Percentiles rank a stretch among this genome's conserved stretches.
Evolutionary conservation across 92 coral and sea anemone species (phyloP).

Genomic region (Heteractis magnifica): DNA sequence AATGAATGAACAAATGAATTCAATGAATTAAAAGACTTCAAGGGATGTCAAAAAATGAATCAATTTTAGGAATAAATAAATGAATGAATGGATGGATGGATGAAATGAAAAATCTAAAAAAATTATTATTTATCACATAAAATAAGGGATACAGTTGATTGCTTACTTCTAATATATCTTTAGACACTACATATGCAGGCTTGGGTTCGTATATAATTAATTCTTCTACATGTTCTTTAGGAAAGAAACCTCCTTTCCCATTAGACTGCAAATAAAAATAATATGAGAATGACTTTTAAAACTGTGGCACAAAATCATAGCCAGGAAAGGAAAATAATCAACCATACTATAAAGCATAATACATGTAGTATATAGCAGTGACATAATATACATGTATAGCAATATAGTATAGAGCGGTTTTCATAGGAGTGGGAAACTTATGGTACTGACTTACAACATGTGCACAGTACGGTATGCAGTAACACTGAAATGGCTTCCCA

Average conservation of each 20-base stretch:
- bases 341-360: background rate
- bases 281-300: background rate
- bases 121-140: background rate
- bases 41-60: too few species aligned
- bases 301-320: background rate
- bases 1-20: background rate
- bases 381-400: background rate
- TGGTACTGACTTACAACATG: too few species aligned
- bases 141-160: background rate
- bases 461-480: too few species aligned
- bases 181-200: constrained; percentile 32
- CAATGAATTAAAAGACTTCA: background rate
- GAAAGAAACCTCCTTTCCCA: constrained; percentile 40
- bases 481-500: too few species aligned
- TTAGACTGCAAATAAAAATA: background rate
- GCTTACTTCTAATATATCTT: constrained; percentile 35
- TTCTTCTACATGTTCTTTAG: constrained; percentile 42
- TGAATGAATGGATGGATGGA: background rate
- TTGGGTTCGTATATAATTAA: constrained; percentile 17
- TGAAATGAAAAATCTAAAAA: background rate
- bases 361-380: background rate
- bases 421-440: too few species aligned
- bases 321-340: background rate
- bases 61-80: background rate
- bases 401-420: too few species aligned